A percentile compares a stretch with the other conserved stretches of the same genome.
Evolutionary conservation across 2,113 vertebrate genomes (phyloP).

Genomic region (Nothocercus julius): DNA sequence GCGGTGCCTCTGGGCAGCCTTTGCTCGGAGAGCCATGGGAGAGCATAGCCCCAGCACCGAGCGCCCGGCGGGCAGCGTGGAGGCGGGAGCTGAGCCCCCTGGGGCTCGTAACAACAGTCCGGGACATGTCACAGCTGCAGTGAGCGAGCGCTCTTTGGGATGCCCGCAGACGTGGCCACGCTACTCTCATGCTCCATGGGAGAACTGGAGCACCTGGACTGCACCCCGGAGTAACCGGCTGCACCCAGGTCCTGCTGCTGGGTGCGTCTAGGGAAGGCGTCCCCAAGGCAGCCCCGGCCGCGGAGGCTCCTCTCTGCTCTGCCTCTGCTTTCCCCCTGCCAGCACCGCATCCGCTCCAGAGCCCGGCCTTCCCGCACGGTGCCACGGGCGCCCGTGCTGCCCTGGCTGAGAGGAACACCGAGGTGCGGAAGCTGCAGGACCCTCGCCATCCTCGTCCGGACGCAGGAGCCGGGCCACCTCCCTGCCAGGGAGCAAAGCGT

Average conservation of each 20-base stretch:
- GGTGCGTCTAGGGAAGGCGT: neutral
- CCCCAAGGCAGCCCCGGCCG: no score
- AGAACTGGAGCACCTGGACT: neutral
- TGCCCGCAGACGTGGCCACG: accelerated
- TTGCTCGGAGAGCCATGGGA: neutral
- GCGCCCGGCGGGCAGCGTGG: neutral
- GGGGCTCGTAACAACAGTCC: neutral
- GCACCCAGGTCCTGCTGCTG: neutral
- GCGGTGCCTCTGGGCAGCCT: no score
- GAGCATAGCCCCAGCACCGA: accelerated
- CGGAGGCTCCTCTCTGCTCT: no score
- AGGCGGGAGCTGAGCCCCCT: no score
- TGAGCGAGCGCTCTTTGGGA: accelerated
- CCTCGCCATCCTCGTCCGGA: accelerated
- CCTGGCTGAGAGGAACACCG: no score
- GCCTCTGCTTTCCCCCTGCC: neutral
- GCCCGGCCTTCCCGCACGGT: accelerated
- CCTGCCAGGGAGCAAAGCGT: no score
- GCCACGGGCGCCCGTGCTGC: no score
- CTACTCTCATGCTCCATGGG: accelerated
- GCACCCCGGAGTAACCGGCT: neutral
- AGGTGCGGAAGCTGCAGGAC: accelerated
- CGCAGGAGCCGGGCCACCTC: no score
- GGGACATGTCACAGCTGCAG: neutral
- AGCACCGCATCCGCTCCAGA: neutral